Evolutionary conservation across 2,888 invertebrate genomes (phyloP).

Genomic region (Dastarcus helophoroides): DNA sequence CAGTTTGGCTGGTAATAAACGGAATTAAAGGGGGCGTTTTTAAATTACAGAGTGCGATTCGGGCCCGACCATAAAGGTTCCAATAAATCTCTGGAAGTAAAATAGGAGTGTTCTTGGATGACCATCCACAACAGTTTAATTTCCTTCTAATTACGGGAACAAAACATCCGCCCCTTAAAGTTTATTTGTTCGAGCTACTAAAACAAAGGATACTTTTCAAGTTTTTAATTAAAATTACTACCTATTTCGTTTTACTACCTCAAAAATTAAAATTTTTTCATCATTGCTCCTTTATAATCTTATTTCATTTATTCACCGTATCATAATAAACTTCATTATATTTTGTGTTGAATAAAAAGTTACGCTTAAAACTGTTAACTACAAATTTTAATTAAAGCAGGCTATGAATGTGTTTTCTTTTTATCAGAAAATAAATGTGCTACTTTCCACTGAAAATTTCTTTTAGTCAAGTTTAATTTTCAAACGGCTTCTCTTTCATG

Average conservation of each 20-base stretch:
- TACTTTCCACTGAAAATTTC: no score
- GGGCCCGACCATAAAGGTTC: slow-evolving; percentile 22
- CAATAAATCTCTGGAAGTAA: slow-evolving; percentile 27
- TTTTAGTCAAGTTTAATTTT: no score
- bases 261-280: slow-evolving; percentile 35
- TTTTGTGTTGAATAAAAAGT: no score
- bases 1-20: no score
- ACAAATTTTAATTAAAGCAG: no score
- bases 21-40: no score
- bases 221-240: slow-evolving; percentile 39
- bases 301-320: slow-evolving; percentile 25
- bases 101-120: slow-evolving; percentile 26
- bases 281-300: slow-evolving; percentile 22
- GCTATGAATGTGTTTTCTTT: no score
- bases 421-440: no score
- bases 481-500: no score
- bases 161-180: slow-evolving; percentile 33
- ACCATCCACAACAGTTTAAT: slow-evolving; percentile 33
- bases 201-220: slow-evolving; percentile 38
- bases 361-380: no score
- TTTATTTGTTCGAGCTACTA: slow-evolving; percentile 34
- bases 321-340: slow-evolving; percentile 29
- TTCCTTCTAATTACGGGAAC: slow-evolving; percentile 36
- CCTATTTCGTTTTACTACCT: slow-evolving; percentile 36
- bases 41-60: no score